These are phyloP conservation scores for Falco concolor DNA, from an alignment of 2,797 vertebrate genomes.

Conservation along the genomic window DNA sequence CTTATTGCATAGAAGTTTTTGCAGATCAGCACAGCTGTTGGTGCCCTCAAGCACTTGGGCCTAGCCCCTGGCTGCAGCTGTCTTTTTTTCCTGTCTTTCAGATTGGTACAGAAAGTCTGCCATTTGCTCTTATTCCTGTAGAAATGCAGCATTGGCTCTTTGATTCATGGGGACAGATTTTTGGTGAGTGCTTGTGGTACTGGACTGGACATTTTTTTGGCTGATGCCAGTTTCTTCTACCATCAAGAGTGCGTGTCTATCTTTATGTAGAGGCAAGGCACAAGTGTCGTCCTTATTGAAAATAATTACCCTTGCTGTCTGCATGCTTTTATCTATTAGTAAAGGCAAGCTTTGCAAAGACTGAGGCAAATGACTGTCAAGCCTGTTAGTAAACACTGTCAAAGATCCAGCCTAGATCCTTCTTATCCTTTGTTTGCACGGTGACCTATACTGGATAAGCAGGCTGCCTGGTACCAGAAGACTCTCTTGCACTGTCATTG, in stretches of 20 bases:
- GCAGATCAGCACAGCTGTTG: background rate
- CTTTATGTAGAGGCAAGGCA: background rate
- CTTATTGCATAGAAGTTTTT: background rate
- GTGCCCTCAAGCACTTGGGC: background rate
- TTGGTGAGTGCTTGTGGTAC: background rate
- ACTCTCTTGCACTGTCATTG: background rate
- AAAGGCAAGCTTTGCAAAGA: slow-evolving; percentile 1
- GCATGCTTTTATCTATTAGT: background rate
- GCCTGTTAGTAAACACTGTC: slow-evolving; percentile 34
- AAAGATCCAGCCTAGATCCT: slow-evolving; percentile 8
- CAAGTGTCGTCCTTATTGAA: background rate
- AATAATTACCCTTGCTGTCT: background rate
- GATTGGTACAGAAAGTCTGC: background rate
- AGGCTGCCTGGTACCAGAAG: background rate
- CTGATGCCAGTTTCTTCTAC: background rate
- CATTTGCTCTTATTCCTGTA: background rate
- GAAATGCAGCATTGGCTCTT: background rate
- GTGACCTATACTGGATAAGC: background rate
- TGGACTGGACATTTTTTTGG: background rate
- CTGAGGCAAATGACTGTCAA: slow-evolving; percentile 25
- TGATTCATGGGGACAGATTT: background rate
- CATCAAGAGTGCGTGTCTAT: background rate
- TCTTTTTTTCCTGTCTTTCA: background rate
- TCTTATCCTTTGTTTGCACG: slow-evolving; percentile 12
- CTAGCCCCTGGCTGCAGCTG: background rate